Conservation (phyloP, 2,888 invertebrate genomes). For the Disparrhopalites patrizii region DNA sequence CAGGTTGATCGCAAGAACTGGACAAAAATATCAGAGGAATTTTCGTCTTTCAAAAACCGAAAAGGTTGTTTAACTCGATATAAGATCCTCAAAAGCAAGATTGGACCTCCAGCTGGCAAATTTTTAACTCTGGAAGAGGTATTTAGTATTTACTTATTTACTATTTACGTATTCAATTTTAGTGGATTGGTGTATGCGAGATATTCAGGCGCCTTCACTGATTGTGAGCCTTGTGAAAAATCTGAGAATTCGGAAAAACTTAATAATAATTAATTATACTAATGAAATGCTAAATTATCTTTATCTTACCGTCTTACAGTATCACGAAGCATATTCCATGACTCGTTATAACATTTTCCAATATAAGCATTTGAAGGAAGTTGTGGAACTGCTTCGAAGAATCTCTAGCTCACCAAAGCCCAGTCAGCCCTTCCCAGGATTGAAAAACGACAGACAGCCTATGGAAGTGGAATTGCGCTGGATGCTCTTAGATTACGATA, state of each 20-base stretch:
- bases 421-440: constrained; percentile 31
- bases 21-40: constrained; percentile 41
- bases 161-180: too few species aligned
- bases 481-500: constrained; percentile 41
- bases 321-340: constrained; percentile 46
- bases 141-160: constrained; percentile 7
- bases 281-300: too few species aligned
- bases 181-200: too few species aligned
- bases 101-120: constrained; percentile 19
- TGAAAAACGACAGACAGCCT: constrained; percentile 30
- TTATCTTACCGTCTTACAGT: constrained; percentile 38
- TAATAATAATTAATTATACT: too few species aligned
- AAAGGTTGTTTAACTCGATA: constrained; percentile 45
- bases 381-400: constrained; percentile 32
- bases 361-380: constrained; percentile 42
- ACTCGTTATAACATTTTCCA: constrained; percentile 45
- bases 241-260: too few species aligned
- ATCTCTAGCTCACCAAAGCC: constrained; percentile 13
- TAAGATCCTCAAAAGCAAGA: constrained; percentile 34
- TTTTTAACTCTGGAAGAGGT: constrained; percentile 42
- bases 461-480: constrained; percentile 36
- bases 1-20: constrained; percentile 37
- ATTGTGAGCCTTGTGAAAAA: too few species aligned
- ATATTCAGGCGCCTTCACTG: too few species aligned
- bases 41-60: constrained; percentile 44